Percentiles rank a stretch among this genome's conserved stretches.
phyloP scores from a whole-genome alignment of 2,113 vertebrate genomes.

The Coracopsis vasa region DNA sequence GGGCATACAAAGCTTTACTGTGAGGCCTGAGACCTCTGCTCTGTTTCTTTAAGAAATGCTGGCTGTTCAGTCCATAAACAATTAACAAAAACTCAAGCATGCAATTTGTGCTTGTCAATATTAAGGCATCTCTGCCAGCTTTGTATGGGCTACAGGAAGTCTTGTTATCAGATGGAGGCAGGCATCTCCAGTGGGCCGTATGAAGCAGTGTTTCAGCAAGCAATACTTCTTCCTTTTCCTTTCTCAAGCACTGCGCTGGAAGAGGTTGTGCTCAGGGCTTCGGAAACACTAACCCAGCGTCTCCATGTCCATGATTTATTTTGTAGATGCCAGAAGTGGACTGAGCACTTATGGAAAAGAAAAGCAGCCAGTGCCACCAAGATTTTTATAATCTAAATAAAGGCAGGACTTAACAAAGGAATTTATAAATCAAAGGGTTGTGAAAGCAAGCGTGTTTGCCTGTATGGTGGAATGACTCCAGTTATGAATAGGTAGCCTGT shows the following conservation, averaged over 20 bases:
- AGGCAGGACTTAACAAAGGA: background rate
- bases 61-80: background rate
- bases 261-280: background rate
- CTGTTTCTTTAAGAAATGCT: background rate
- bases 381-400: background rate
- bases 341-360: background rate
- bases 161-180: background rate
- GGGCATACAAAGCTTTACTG: background rate
- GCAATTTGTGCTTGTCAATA: background rate
- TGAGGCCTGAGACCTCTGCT: background rate
- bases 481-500: background rate
- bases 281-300: background rate
- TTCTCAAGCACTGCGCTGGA: background rate
- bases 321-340: background rate
- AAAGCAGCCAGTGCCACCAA: background rate
- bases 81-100: background rate
- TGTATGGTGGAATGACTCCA: background rate
- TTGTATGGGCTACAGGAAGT: background rate
- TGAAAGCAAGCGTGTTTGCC: background rate
- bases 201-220: background rate
- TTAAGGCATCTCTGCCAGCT: background rate
- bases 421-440: background rate
- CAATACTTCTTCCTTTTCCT: background rate
- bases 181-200: fast-evolving
- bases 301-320: background rate